phyloP scores from a whole-genome alignment of 2,113 vertebrate species.

The Pholis gunnellus region DNA sequence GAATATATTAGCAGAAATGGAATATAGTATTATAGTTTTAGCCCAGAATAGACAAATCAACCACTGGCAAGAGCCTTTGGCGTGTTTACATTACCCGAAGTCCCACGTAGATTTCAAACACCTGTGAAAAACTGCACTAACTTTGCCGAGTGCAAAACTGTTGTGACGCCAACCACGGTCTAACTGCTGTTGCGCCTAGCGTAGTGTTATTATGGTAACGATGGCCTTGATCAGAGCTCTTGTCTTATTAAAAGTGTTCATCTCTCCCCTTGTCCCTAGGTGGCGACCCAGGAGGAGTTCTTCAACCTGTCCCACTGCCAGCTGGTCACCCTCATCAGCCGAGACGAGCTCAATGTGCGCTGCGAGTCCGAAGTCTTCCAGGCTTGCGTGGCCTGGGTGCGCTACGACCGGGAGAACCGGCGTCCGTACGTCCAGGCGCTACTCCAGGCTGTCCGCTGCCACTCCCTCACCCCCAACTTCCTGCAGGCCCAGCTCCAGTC shows the following conservation, averaged over 20 bases:
- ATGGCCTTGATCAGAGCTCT: neutral
- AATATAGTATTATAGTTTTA: too few relatives aligned
- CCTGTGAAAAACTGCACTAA: too few relatives aligned
- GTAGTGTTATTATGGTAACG: neutral
- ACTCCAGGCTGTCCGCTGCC: constrained; percentile 94
- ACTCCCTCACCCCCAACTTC: constrained; percentile 93
- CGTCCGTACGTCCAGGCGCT: constrained; percentile 91
- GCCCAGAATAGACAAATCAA: too few relatives aligned
- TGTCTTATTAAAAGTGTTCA: neutral
- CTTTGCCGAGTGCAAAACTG: too few relatives aligned
- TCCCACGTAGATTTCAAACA: too few relatives aligned
- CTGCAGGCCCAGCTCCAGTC: constrained; percentile 93
- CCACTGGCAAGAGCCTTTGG: too few relatives aligned
- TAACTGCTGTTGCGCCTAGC: neutral
- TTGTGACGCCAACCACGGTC: too few relatives aligned
- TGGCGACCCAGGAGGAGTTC: constrained; percentile 95
- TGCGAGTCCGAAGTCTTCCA: constrained; percentile 97
- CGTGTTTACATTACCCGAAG: too few relatives aligned
- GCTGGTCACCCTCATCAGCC: constrained; percentile 92
- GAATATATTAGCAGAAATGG: too few relatives aligned
- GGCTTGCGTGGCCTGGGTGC: constrained; percentile 95
- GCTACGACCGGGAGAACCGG: constrained; percentile 89
- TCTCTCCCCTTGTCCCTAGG: constrained; percentile 73
- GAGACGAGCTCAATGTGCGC: constrained; percentile 95
- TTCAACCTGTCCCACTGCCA: constrained; percentile 95